Evolutionary conservation across 1,140 invertebrate genomes (phyloP), one percentile per base, ranked within the genome.

Genomic region (Calliopsis andreniformis): DNA sequence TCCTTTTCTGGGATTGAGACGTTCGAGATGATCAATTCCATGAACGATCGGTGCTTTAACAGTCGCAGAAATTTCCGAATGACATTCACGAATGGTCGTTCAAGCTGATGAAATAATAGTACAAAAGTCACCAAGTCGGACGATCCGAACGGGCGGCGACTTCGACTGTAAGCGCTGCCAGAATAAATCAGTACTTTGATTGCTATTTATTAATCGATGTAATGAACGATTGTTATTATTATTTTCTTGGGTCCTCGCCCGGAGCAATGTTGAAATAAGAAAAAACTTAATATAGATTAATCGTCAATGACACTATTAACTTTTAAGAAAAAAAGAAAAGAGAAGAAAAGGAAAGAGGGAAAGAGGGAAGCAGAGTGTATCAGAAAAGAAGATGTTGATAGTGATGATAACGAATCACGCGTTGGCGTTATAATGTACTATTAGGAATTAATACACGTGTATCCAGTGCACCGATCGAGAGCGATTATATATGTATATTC

Each of bases 141-240:
- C 49, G 71, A 73, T 73, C 28, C 25, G 62, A 59, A 51, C 25
- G 53, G 73, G 66, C 73, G 73, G 55, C 73, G 73, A 61, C 66
- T 59, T 61, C 64, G 18, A 45, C 20, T 20, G 73, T 69, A 32
- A 76, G 56, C 73, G 73, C 73, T 69, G 73, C 73, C 73, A 14
- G 8, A 43, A 30, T 20, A 47, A 18, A 76, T 20, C 23, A 14
- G 62, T 78, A 23, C 85, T 86, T 87, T 86, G 72, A 85, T 89
- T 86, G 78, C 82, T 86, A 85, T 85, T 84, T 84, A 86, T 85
- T 84, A 72, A 88, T 85, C 43, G 56, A 76, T 61, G n/a, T 59
- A 43, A 42, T 59, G 59, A 72, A 14, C 59, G 59, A 68, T 49
- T 30, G n/a, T 67, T 56, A 47, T 76, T 58, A 72, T 75, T 59